These are phyloP conservation scores for Oscheius onirici DNA, from an alignment of 2,888 invertebrate species.

Conservation along the genomic window DNA sequence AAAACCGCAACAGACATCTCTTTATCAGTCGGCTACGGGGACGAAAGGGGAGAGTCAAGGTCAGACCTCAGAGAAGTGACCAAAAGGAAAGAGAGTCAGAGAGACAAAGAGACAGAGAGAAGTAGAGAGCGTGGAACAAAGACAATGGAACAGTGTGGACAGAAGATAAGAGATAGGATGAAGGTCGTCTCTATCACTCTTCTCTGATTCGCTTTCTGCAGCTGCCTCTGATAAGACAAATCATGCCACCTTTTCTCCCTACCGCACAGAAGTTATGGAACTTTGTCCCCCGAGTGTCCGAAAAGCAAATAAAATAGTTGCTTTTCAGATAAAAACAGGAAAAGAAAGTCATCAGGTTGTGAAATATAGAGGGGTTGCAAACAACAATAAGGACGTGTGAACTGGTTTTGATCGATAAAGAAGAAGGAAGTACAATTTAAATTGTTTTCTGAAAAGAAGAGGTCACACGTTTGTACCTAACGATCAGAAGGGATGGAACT, in stretches of 20 bases:
- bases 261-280: neutral
- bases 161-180: neutral
- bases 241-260: conserved; percentile 20
- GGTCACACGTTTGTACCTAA: neutral
- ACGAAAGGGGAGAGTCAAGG: no score
- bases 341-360: neutral
- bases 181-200: neutral
- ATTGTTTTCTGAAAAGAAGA: neutral
- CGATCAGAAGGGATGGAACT: neutral
- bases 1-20: no score
- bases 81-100: neutral
- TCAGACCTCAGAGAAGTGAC: no score
- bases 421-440: no score
- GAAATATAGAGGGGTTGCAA: neutral
- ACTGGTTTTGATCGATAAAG: no score
- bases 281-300: no score
- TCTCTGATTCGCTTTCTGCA: neutral
- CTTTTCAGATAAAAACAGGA: neutral
- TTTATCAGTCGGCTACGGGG: no score
- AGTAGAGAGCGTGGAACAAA: neutral
- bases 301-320: no score
- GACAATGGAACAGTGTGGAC: neutral
- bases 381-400: no score
- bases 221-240: conserved; percentile 8
- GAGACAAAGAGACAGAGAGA: neutral